Percentiles rank a stretch among this genome's conserved stretches.
Evolutionary conservation across 2,888 invertebrate genomes (phyloP).

Genomic region (Nebria salina): DNA sequence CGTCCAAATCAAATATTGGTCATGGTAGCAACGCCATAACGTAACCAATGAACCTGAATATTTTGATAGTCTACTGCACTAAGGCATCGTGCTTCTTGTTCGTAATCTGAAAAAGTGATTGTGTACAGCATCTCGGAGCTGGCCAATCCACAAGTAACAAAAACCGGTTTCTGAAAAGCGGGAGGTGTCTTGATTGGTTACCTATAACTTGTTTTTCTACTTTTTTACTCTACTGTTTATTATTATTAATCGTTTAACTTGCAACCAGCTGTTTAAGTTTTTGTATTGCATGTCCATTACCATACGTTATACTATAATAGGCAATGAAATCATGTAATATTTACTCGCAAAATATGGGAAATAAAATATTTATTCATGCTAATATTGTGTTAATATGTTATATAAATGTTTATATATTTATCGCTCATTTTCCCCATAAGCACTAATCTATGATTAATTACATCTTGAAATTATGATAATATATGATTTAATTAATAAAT

Average conservation of each 20-base stretch:
- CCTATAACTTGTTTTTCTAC: constrained; percentile 23
- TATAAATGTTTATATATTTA: background rate
- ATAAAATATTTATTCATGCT: background rate
- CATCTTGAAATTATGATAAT: too few species aligned
- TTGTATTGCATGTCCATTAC: background rate
- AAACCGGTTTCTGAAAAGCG: constrained; percentile 38
- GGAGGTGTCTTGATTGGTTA: constrained; percentile 29
- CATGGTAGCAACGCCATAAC: background rate
- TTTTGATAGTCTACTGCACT: constrained; percentile 11
- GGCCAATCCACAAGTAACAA: constrained; percentile 23
- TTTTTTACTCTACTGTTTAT: constrained; percentile 18
- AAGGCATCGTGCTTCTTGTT: constrained; percentile 14
- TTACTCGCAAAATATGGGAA: background rate
- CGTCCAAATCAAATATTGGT: constrained; percentile 20
- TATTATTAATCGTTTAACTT: constrained; percentile 14
- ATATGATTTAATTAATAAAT: too few species aligned
- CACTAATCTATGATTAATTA: too few species aligned
- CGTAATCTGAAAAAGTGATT: constrained; percentile 27
- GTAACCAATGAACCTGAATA: constrained; percentile 17
- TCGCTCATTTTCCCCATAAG: too few species aligned
- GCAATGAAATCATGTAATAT: background rate
- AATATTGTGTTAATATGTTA: background rate
- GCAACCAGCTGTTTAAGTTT: constrained; percentile 13
- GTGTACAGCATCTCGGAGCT: constrained; percentile 20
- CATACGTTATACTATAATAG: background rate